Conservation (phyloP, 2,113 vertebrate genomes). For the Limanda limanda region DNA sequence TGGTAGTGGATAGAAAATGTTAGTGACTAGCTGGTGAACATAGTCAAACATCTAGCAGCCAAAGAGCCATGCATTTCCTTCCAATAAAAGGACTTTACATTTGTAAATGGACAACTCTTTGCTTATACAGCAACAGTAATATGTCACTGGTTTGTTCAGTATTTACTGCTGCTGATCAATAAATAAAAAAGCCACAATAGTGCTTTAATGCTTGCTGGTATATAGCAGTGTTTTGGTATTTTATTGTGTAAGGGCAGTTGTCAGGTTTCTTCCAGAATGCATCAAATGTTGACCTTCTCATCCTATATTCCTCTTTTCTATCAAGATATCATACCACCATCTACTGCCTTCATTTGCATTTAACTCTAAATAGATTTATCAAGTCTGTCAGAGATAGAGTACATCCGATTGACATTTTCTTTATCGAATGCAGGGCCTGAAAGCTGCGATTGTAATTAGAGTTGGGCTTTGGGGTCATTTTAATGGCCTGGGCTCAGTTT, state of each 20-base stretch:
- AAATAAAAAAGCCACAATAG: no score
- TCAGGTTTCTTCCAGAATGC: neutral
- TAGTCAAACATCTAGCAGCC: neutral
- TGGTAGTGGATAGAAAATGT: neutral
- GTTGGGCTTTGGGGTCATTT: slow-evolving; percentile 1
- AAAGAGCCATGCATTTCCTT: neutral
- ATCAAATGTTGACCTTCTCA: neutral
- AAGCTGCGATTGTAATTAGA: slow-evolving; percentile 19
- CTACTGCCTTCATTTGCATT: neutral
- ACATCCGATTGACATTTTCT: slow-evolving; percentile 11
- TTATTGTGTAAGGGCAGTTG: neutral
- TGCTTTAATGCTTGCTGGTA: neutral
- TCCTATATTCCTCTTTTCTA: neutral
- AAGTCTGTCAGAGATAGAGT: slow-evolving; percentile 2
- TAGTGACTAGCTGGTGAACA: neutral
- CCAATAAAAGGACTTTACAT: no score
- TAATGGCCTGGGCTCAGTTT: slow-evolving; percentile 5
- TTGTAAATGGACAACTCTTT: neutral
- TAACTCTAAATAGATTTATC: neutral
- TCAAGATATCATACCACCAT: no score
- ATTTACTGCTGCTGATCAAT: neutral
- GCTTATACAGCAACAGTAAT: neutral
- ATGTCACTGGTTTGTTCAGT: neutral
- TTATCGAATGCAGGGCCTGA: neutral
- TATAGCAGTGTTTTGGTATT: neutral